Conservation (phyloP, 2,888 invertebrate genomes). For the Herminia tarsipennalis region DNA sequence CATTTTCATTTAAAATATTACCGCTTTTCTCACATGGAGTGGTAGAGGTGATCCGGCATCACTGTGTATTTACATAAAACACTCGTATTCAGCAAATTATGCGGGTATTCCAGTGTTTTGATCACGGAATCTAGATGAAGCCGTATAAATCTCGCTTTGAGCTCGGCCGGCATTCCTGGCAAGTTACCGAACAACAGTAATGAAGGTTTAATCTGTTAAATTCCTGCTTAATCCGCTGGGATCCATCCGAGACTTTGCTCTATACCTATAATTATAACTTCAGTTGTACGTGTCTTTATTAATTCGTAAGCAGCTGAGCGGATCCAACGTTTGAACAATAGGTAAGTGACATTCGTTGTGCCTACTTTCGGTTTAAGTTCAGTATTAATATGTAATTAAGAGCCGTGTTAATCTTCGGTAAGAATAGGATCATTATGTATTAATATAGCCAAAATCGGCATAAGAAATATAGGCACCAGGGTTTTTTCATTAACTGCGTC, state of each 20-base stretch:
- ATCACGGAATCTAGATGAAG: constrained; percentile 57
- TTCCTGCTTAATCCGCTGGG: constrained; percentile 66
- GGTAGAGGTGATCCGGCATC: constrained; percentile 34
- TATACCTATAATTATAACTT: constrained; percentile 50
- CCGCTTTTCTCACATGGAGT: constrained; percentile 22
- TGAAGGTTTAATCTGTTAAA: constrained; percentile 74
- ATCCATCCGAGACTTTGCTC: constrained; percentile 52
- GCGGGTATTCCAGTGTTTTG: constrained; percentile 61
- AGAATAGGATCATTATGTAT: no score
- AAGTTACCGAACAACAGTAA: constrained; percentile 75
- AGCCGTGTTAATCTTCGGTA: no score
- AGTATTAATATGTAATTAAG: no score
- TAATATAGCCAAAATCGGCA: no score
- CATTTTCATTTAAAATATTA: constrained; percentile 44
- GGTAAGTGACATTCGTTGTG: neutral
- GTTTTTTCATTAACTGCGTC: no score
- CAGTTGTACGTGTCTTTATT: constrained; percentile 35
- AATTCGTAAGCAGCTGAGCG: constrained; percentile 31
- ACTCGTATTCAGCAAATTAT: constrained; percentile 62
- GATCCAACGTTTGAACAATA: constrained; percentile 2
- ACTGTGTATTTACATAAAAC: constrained; percentile 64
- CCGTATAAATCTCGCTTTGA: constrained; percentile 71
- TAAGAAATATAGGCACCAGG: no score
- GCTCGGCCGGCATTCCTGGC: constrained; percentile 64
- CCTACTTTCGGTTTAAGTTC: no score